A percentile compares a stretch with the other conserved stretches of the same genome.
Evolutionary conservation across 2,888 invertebrate genomes (phyloP).

Genomic region (Myopa tessellatipennis): DNA sequence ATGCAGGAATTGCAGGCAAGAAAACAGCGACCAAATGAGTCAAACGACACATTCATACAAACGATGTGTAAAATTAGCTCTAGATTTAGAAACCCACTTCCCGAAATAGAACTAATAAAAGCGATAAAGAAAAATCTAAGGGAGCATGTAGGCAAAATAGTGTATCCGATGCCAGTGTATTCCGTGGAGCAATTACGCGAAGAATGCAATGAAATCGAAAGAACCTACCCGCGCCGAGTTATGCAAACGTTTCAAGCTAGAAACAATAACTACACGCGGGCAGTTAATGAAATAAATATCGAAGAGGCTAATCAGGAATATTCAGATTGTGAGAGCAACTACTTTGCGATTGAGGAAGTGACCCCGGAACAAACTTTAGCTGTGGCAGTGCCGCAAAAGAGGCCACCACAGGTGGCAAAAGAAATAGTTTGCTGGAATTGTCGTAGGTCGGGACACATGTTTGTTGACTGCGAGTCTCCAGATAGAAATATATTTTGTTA

Average conservation of each 20-base stretch:
- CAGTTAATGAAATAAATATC: not conserved
- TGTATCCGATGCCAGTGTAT: constrained; percentile 9
- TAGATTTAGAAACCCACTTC: not conserved
- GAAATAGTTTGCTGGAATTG: too few relatives aligned
- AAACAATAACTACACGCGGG: not conserved
- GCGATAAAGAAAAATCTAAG: constrained; percentile 23
- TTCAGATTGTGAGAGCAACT: not conserved
- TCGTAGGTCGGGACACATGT: too few relatives aligned
- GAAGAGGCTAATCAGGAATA: not conserved
- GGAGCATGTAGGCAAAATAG: constrained; percentile 1
- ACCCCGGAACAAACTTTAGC: not conserved
- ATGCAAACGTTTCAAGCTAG: not conserved
- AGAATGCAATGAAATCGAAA: constrained; percentile 28
- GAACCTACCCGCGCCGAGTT: not conserved
- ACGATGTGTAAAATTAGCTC: not conserved
- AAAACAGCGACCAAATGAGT: constrained; percentile 5
- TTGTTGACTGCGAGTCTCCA: too few relatives aligned
- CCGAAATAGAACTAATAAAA: not conserved
- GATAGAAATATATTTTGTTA: too few relatives aligned
- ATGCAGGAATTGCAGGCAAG: not conserved
- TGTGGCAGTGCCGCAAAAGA: too few relatives aligned
- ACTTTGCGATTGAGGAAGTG: not conserved
- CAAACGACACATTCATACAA: constrained; percentile 1
- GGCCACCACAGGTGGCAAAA: too few relatives aligned
- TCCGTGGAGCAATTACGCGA: constrained; percentile 31